Conservation (phyloP, 2,888 invertebrate species). For the Hoplodrina ambigua region DNA sequence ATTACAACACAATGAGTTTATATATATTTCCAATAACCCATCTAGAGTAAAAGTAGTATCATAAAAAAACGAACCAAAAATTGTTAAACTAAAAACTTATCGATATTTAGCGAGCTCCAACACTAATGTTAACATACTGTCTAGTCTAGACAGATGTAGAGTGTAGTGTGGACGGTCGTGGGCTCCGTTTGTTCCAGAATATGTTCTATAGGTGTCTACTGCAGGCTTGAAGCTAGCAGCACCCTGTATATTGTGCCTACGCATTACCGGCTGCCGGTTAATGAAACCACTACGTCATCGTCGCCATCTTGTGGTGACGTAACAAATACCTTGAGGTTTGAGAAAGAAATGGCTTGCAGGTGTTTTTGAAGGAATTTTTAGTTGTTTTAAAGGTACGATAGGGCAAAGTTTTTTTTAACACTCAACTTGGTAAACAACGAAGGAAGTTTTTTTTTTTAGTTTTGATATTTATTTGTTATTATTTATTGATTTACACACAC, state of each 20-base stretch:
- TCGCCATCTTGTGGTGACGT: constrained; percentile 9
- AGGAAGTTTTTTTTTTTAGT: too few species aligned
- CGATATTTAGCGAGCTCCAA: constrained; percentile 11
- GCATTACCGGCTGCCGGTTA: constrained; percentile 40
- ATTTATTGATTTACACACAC: too few species aligned
- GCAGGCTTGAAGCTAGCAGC: constrained; percentile 57
- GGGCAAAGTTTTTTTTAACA: background rate
- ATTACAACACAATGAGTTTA: too few species aligned
- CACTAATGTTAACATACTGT: constrained; percentile 47
- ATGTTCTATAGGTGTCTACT: constrained; percentile 42
- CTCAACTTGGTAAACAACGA: too few species aligned
- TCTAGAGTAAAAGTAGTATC: background rate
- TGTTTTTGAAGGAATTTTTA: background rate
- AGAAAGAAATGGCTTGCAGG: constrained; percentile 1
- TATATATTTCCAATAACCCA: background rate
- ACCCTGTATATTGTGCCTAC: constrained; percentile 40
- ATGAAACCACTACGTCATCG: constrained; percentile 37
- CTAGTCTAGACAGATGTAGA: constrained; percentile 40
- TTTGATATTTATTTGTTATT: too few species aligned
- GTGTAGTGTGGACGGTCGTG: constrained; percentile 23
- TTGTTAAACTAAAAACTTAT: background rate
- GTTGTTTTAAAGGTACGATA: background rate
- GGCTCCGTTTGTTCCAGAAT: constrained; percentile 49
- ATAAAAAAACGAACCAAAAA: background rate
- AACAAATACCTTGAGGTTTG: constrained; percentile 11